phyloP scores from a whole-genome alignment of 2,113 vertebrate genomes.

The Paradisaea rubra region DNA sequence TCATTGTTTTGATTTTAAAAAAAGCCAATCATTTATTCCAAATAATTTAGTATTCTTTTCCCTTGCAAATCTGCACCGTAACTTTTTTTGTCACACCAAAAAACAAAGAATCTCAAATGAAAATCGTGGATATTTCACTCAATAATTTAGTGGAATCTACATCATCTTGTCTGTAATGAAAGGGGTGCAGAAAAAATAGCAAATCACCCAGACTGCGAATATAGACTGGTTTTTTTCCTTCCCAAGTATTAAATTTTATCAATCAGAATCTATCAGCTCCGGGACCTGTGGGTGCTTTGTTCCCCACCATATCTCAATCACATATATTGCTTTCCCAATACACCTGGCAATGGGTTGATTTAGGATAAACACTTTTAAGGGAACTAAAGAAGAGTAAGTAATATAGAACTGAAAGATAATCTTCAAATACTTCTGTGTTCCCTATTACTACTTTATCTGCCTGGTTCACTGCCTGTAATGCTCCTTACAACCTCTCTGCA shows the following conservation, averaged over 20 bases:
- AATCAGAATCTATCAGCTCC: slow-evolving; percentile 42
- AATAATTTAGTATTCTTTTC: neutral
- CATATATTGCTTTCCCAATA: slow-evolving; percentile 51
- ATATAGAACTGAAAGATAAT: slow-evolving; percentile 26
- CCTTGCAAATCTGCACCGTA: neutral
- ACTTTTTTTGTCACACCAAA: neutral
- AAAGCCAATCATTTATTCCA: neutral
- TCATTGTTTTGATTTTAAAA: neutral
- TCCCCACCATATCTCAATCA: slow-evolving; percentile 49
- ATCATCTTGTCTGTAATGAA: neutral
- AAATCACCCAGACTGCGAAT: slow-evolving; percentile 1
- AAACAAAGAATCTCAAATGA: neutral
- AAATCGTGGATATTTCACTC: neutral
- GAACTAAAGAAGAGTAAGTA: neutral
- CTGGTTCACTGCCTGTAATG: neutral
- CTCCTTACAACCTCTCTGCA: neutral
- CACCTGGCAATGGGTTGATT: slow-evolving; percentile 12
- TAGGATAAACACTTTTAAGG: slow-evolving; percentile 36
- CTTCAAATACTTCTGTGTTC: neutral
- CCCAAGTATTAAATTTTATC: slow-evolving; percentile 67
- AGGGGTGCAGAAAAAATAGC: slow-evolving; percentile 8
- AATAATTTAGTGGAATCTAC: slow-evolving; percentile 27
- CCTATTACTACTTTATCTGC: neutral
- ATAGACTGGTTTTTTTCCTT: neutral
- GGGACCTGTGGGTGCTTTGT: slow-evolving; percentile 15